Conservation (phyloP, 2,888 invertebrate species). For the Theristus sp. region DNA sequence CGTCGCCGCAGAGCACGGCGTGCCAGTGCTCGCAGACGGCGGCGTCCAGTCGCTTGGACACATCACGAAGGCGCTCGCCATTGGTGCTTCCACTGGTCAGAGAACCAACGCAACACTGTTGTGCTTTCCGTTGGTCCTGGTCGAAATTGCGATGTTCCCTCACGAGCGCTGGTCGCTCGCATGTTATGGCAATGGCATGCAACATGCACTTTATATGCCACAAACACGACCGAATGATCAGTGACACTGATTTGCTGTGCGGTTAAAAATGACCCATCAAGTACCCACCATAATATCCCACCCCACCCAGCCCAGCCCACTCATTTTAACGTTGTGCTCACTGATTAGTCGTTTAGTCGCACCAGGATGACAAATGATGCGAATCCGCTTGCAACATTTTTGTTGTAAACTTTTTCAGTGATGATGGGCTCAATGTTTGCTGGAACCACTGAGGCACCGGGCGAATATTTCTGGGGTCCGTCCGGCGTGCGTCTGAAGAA, state of each 20-base stretch:
- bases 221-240: too few species aligned
- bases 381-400: too few species aligned
- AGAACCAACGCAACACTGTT: too few species aligned
- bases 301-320: too few species aligned
- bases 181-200: not conserved
- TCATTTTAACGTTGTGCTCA: too few species aligned
- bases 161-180: not conserved
- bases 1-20: slow-evolving; percentile 64
- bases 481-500: slow-evolving; percentile 94
- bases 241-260: too few species aligned
- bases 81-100: slow-evolving; percentile 13
- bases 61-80: slow-evolving; percentile 55
- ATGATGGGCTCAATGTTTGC: slow-evolving; percentile 99
- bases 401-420: slow-evolving; percentile 38
- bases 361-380: too few species aligned
- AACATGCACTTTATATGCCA: not conserved
- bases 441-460: slow-evolving; percentile 93
- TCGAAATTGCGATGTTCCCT: too few species aligned
- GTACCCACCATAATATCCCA: too few species aligned
- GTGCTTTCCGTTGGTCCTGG: too few species aligned
- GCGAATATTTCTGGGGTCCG: slow-evolving; percentile 80
- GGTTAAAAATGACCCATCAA: too few species aligned
- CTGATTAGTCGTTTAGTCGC: too few species aligned
- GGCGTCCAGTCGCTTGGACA: slow-evolving; percentile 92
- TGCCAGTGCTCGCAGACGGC: slow-evolving; percentile 97